These are phyloP conservation scores for Tinamus guttatus DNA, from an alignment of 2,113 vertebrate genomes.

Conservation along the genomic window DNA sequence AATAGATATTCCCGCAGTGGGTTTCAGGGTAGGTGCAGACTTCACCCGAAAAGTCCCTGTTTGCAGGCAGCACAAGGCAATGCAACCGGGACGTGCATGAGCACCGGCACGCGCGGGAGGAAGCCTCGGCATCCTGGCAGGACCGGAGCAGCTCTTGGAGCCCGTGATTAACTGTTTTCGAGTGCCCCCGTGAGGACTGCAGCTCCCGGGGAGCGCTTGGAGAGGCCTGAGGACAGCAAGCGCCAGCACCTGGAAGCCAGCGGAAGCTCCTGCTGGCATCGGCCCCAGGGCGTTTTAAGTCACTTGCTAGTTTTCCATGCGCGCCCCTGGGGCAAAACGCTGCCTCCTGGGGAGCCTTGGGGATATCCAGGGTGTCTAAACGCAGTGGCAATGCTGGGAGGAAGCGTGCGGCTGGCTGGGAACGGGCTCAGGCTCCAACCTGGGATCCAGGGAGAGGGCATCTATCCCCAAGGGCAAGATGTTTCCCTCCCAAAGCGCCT, in stretches of 20 bases:
- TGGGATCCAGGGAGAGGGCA: background rate
- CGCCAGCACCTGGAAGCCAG: no score
- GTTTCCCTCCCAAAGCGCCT: slow-evolving; percentile 47
- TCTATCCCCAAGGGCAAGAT: slow-evolving; percentile 40
- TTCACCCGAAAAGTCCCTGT: fast-evolving
- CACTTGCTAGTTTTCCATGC: fast-evolving
- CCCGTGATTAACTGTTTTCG: slow-evolving; percentile 38
- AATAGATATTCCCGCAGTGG: background rate
- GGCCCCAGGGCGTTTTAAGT: background rate
- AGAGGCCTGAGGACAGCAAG: fast-evolving
- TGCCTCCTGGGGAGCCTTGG: no score
- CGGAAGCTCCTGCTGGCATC: background rate
- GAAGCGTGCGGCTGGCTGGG: no score
- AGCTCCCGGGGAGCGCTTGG: background rate
- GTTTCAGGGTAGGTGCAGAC: background rate
- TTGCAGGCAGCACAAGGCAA: background rate
- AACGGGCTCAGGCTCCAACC: background rate
- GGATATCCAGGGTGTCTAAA: no score
- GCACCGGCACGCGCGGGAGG: fast-evolving
- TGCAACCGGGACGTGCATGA: fast-evolving
- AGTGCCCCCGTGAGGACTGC: slow-evolving; percentile 66
- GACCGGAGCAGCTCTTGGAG: background rate
- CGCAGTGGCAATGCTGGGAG: no score
- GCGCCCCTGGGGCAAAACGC: background rate
- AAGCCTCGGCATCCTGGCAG: background rate